A percentile compares a stretch with the other conserved stretches of the same genome.
Evolutionary conservation across 2,113 vertebrate genomes (phyloP).

Genomic region (Acrocephalus kingi): DNA sequence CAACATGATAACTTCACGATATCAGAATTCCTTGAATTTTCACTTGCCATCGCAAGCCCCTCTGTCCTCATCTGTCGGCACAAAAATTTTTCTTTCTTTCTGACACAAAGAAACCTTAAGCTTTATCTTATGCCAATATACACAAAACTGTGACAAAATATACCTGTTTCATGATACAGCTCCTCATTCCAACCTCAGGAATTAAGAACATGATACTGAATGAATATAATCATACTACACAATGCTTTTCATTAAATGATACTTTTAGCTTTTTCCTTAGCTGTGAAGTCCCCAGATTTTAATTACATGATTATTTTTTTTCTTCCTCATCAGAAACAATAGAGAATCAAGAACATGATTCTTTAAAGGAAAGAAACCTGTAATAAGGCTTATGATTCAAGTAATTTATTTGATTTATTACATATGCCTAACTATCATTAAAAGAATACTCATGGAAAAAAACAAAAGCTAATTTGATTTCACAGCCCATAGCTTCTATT

Average conservation of each 20-base stretch:
- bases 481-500: neutral
- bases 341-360: neutral
- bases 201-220: neutral
- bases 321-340: neutral
- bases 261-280: neutral
- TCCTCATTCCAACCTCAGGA: neutral
- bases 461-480: neutral
- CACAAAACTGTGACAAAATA: neutral
- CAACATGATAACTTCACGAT: neutral
- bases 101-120: neutral
- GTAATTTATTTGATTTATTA: neutral
- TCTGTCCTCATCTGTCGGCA: neutral
- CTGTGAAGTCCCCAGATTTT: neutral
- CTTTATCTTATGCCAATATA: neutral
- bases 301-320: neutral
- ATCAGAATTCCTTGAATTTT: neutral
- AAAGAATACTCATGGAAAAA: neutral
- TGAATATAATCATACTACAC: neutral
- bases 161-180: neutral
- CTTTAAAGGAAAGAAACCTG: neutral
- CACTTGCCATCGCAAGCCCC: neutral
- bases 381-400: neutral
- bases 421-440: neutral
- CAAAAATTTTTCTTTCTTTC: neutral
- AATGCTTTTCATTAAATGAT: neutral